These are phyloP conservation scores for Anser cygnoides DNA, from an alignment of 2,113 vertebrate genomes.

Conservation along the genomic window DNA sequence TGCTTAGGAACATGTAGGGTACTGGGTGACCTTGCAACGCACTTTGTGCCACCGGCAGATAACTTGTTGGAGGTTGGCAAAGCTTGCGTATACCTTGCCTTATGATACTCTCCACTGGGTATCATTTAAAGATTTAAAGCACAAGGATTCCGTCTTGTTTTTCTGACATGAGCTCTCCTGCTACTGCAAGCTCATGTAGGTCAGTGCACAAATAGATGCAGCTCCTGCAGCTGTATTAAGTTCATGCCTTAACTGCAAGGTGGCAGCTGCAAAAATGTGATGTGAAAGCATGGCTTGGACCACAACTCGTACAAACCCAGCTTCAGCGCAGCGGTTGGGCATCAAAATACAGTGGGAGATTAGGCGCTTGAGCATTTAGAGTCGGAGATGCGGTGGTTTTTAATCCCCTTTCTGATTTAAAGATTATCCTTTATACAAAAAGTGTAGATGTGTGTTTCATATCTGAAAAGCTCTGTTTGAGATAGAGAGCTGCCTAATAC, in stretches of 20 bases:
- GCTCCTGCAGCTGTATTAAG: not conserved
- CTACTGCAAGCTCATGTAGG: not conserved
- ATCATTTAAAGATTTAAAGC: not conserved
- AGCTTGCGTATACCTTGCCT: not conserved
- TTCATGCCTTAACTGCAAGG: not conserved
- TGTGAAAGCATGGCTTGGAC: not conserved
- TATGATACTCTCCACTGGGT: fast-evolving
- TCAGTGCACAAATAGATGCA: not conserved
- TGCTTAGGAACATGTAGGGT: not conserved
- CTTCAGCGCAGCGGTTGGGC: not conserved
- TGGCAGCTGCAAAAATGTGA: not conserved
- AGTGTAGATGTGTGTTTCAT: not conserved
- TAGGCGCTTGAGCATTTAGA: not conserved
- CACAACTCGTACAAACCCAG: not conserved
- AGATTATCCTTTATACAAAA: not conserved
- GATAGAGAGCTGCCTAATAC: not conserved
- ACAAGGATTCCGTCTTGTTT: not conserved
- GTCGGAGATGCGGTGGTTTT: not conserved
- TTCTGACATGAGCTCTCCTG: not conserved
- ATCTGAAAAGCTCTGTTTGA: not conserved
- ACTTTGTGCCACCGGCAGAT: not conserved
- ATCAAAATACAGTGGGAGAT: not conserved
- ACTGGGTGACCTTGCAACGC: not conserved
- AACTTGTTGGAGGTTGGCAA: not conserved
- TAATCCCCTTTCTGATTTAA: not conserved